phyloP scores from a whole-genome alignment of 23 tunicate genomes.

The Clavelina lepadiformis region DNA sequence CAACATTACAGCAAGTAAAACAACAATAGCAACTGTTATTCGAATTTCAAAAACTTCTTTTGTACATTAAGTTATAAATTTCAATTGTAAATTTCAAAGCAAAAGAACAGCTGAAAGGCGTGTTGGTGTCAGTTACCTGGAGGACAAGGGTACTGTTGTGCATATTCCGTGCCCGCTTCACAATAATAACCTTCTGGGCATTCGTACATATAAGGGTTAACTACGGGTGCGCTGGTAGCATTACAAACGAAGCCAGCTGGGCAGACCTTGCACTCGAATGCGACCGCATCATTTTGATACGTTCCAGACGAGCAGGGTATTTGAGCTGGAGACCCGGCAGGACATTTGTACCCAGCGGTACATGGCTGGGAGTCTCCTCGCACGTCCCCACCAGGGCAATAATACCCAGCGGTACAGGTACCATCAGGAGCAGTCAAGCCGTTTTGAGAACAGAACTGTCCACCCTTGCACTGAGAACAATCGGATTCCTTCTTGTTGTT shows the following conservation, averaged over 20 bases:
- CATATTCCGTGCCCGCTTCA: conserved; percentile 64
- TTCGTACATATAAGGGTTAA: conserved; percentile 27
- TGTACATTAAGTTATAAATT: too few relatives aligned
- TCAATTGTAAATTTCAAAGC: too few relatives aligned
- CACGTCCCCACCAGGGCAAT: conserved; percentile 85
- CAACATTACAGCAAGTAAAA: background rate
- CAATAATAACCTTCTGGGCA: conserved; percentile 90
- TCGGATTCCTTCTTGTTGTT: conserved; percentile 23
- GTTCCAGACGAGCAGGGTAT: conserved; percentile 68
- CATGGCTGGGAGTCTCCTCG: conserved; percentile 40
- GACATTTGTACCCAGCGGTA: conserved; percentile 64
- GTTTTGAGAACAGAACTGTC: conserved; percentile 42
- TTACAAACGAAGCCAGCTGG: conserved; percentile 87
- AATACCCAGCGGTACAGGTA: conserved; percentile 66
- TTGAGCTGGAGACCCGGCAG: conserved; percentile 22
- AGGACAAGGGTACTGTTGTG: conserved; percentile 64
- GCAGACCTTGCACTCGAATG: conserved; percentile 50
- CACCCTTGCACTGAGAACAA: conserved; percentile 67
- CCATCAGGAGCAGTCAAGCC: conserved; percentile 55
- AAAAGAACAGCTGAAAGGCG: too few relatives aligned
- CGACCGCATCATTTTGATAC: conserved; percentile 48
- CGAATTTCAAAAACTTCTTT: too few relatives aligned
- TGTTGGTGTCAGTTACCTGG: too few relatives aligned
- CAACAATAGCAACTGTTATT: too few relatives aligned
- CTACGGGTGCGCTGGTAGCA: conserved; percentile 56